A percentile compares a stretch with the other conserved stretches of the same genome.
Evolutionary conservation across 2,797 vertebrate genomes (phyloP).

Genomic region (Apogon talboti): DNA sequence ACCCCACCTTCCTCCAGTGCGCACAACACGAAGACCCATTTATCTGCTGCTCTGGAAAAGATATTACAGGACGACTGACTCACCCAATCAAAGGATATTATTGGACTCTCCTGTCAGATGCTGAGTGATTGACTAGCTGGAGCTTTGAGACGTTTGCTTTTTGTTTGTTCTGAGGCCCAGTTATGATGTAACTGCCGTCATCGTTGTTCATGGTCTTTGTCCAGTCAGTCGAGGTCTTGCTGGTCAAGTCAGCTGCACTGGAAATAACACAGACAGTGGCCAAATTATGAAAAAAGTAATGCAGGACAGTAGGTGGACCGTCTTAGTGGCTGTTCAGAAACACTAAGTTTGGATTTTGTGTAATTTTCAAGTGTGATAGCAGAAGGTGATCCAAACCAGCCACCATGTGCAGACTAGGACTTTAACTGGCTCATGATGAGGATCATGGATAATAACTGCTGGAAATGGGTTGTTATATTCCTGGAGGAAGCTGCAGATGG

Average conservation of each 20-base stretch:
- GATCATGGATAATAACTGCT: slow-evolving; percentile 48
- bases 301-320: background rate
- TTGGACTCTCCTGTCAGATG: slow-evolving; percentile 45
- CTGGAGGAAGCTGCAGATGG: slow-evolving; percentile 58
- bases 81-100: slow-evolving; percentile 61
- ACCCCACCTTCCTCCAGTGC: slow-evolving; percentile 20
- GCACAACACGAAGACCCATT: slow-evolving; percentile 29
- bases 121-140: slow-evolving; percentile 55
- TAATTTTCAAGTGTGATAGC: slow-evolving; percentile 33
- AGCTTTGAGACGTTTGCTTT: slow-evolving; percentile 42
- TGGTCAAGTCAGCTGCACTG: slow-evolving; percentile 38
- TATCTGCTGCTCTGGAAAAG: slow-evolving; percentile 66
- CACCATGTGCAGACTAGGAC: slow-evolving; percentile 7
- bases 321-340: background rate
- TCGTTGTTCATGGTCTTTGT: slow-evolving; percentile 50
- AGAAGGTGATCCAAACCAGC: slow-evolving; percentile 29
- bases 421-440: slow-evolving; percentile 22
- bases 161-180: slow-evolving; percentile 68
- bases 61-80: slow-evolving; percentile 60
- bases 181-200: slow-evolving; percentile 42
- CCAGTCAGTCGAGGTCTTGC: slow-evolving; percentile 32
- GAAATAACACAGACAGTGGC: slow-evolving; percentile 32
- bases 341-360: slow-evolving; percentile 4
- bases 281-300: slow-evolving; percentile 4
- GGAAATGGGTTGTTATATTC: slow-evolving; percentile 56